Conservation (phyloP, 2,113 vertebrate genomes). For the Jacana jacana region DNA sequence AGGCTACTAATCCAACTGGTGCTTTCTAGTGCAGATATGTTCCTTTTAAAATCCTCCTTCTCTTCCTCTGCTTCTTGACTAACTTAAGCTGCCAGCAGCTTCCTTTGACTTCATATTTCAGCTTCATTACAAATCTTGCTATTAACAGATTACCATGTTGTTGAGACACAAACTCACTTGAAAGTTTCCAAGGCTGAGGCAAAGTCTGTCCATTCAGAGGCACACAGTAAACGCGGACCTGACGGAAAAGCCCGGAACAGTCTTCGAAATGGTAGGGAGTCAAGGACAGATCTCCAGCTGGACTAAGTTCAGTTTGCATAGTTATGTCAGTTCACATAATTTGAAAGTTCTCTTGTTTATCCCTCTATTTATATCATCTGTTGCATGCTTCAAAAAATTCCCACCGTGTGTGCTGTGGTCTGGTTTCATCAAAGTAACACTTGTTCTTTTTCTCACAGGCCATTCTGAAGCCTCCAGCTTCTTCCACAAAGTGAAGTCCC, state of each 20-base stretch:
- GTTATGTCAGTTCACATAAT: background rate
- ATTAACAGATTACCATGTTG: constrained; percentile 73
- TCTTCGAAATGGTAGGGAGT: constrained; percentile 72
- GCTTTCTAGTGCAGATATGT: background rate
- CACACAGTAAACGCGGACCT: constrained; percentile 66
- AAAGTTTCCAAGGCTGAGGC: constrained; percentile 75
- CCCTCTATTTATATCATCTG: background rate
- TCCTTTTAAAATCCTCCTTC: background rate
- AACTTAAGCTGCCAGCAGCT: background rate
- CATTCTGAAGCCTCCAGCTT: constrained; percentile 51
- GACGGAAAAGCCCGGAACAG: constrained; percentile 73
- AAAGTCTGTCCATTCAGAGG: constrained; percentile 73
- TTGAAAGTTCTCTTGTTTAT: background rate
- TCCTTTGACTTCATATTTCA: background rate
- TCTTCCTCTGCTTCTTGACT: background rate
- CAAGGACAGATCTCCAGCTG: background rate
- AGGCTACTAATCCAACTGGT: background rate
- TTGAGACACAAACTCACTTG: constrained; percentile 78
- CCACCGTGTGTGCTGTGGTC: background rate
- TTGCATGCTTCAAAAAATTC: background rate
- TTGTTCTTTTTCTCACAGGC: constrained; percentile 56
- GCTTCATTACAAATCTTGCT: constrained; percentile 31
- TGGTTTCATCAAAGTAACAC: background rate
- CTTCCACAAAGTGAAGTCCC: constrained; percentile 64
- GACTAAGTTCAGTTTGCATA: background rate